phyloP scores from a whole-genome alignment of 2,888 invertebrate genomes.

The Plusia festucae region DNA sequence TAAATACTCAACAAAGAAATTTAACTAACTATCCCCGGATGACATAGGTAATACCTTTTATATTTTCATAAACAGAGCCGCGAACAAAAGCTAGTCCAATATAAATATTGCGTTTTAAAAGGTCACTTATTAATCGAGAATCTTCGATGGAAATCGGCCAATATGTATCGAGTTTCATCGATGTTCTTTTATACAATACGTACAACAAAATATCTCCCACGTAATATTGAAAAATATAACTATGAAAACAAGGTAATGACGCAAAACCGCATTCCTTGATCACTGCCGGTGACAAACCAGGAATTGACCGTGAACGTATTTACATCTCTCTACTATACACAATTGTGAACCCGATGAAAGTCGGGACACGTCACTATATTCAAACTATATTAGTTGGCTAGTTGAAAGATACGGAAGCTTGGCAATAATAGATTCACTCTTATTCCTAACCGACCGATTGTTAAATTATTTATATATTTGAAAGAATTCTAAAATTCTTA shows the following conservation, averaged over 20 bases:
- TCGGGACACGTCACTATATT: conserved; percentile 22
- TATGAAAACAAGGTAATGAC: conserved; percentile 46
- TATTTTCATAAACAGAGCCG: too few relatives aligned
- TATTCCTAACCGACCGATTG: too few relatives aligned
- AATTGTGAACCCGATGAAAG: conserved; percentile 32
- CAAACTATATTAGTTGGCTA: not conserved
- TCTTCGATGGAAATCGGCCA: too few relatives aligned
- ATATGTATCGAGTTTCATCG: not conserved
- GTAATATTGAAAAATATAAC: conserved; percentile 32
- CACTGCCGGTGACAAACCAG: conserved; percentile 56
- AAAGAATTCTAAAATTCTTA: too few relatives aligned
- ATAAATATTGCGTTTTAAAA: too few relatives aligned
- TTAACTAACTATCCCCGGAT: too few relatives aligned
- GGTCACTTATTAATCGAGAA: too few relatives aligned
- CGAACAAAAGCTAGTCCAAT: too few relatives aligned
- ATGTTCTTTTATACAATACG: not conserved
- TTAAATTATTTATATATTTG: too few relatives aligned
- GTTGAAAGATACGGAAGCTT: not conserved
- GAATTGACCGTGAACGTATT: conserved; percentile 58
- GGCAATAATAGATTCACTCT: not conserved
- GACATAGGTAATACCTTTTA: too few relatives aligned
- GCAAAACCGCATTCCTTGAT: conserved; percentile 31
- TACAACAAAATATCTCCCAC: conserved; percentile 1
- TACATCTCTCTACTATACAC: conserved; percentile 40
- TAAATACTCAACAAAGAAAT: too few relatives aligned